phyloP scores from a whole-genome alignment of 1,140 invertebrate genomes.

The Saccostrea glomerata region DNA sequence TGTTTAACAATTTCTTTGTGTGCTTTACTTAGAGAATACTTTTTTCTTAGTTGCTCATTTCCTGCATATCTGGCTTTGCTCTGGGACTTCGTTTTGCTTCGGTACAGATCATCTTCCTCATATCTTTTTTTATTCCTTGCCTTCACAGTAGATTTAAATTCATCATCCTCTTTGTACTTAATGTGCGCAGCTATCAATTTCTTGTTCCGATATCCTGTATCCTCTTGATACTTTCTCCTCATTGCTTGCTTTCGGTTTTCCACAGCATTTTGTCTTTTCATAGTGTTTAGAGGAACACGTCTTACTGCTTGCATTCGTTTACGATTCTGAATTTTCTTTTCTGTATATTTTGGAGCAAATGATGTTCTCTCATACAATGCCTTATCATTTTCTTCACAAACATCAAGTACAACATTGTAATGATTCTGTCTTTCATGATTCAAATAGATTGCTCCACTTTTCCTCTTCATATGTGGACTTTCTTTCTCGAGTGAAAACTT shows the following conservation, averaged over 20 bases:
- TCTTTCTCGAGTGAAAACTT: background rate
- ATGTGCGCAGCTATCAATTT: background rate
- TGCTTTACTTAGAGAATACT: too few species aligned
- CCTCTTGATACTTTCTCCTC: background rate
- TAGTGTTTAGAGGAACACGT: background rate
- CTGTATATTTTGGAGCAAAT: background rate
- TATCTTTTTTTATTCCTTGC: too few species aligned
- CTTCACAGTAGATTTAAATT: too few species aligned
- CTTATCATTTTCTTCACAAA: background rate
- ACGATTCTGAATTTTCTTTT: background rate
- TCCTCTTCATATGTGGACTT: too few species aligned
- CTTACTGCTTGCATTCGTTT: background rate
- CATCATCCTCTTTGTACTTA: background rate
- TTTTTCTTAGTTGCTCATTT: too few species aligned
- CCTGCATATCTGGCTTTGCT: too few species aligned
- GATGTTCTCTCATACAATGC: too few species aligned
- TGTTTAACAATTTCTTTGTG: too few species aligned
- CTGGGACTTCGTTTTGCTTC: too few species aligned
- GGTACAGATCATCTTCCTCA: too few species aligned
- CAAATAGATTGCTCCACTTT: conserved; percentile 7
- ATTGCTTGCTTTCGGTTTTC: background rate
- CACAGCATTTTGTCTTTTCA: background rate
- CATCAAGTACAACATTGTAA: conserved; percentile 8
- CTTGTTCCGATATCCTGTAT: background rate
- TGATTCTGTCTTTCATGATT: background rate